Percentiles rank a stretch among this genome's conserved stretches.
phyloP scores from a whole-genome alignment of 2,113 vertebrate genomes.

The Turdus rufiventris region DNA sequence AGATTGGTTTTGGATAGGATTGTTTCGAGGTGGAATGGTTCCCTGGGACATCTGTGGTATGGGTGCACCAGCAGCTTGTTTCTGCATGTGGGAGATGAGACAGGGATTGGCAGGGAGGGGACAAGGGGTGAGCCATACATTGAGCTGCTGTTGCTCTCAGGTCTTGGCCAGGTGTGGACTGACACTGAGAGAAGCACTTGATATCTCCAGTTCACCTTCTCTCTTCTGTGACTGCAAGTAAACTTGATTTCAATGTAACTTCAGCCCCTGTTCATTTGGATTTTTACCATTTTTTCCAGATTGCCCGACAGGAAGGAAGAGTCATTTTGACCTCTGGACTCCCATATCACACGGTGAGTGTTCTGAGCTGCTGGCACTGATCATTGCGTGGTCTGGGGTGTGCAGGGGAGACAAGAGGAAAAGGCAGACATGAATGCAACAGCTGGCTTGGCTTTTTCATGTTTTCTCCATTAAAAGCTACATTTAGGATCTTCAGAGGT shows the following conservation, averaged over 20 bases:
- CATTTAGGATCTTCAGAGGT: neutral
- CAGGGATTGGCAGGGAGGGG: neutral
- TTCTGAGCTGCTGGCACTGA: neutral
- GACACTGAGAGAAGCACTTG: neutral
- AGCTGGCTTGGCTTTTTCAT: constrained; percentile 7
- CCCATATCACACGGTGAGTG: constrained; percentile 81
- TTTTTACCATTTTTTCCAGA: constrained; percentile 64
- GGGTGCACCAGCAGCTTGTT: neutral
- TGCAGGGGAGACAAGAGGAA: neutral
- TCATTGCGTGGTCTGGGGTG: neutral
- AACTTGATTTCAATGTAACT: neutral
- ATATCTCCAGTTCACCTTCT: neutral
- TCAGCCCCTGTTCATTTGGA: neutral
- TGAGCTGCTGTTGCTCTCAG: neutral
- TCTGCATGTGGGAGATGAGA: neutral
- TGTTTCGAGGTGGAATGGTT: neutral
- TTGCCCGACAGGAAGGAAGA: constrained; percentile 80
- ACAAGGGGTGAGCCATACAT: neutral
- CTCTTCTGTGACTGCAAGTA: neutral
- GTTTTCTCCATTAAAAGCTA: neutral
- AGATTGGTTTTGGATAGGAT: neutral
- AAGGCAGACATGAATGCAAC: neutral
- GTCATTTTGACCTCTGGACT: constrained; percentile 86
- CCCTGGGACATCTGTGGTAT: neutral
- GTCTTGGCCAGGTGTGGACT: neutral